Evolutionary conservation across 1,140 invertebrate genomes (phyloP), one percentile per base, ranked within the genome.

Genomic region (Rhyzopertha dominica): DNA sequence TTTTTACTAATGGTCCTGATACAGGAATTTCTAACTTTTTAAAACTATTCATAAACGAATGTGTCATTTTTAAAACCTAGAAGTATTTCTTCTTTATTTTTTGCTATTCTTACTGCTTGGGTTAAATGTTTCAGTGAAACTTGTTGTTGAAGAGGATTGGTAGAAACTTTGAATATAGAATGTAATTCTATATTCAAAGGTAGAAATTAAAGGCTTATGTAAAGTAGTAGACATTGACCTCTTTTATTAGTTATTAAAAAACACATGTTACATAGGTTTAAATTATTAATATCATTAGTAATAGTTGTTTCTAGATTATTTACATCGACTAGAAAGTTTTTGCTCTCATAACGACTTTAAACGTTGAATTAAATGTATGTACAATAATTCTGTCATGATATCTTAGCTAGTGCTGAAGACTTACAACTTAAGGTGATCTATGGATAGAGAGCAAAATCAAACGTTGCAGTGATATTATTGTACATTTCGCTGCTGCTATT

Each of bases 321-420:
- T 64, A 62, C 62, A 62, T 56, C 58, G 60, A 62, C 62, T 62
- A 62, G 62, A 64, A 64, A 54, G 55, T 53, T 47, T 58, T 57
- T 62, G 53, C 52, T 49, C 47, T 52, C 49, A 54, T 28, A 31
- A 10, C 25, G 24, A 41, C 19, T 34, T 42, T 34, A 9, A 24
- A 44, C 43, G 49, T 40, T 43, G 40, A 39, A 43, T 52, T 48
- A 47, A 48, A 30, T 52, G 48, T 47, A 37, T 43, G 44, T 37
- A 52, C 31, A 34, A 41, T 17, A 28, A 36, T 31, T 23, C 39
- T 42, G 36, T 37, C 37, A 48, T 40, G 40, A 26, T 28, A 36
- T 44, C 23, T 36, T 36, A 31, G 26, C 26, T 44, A 24, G 14
- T 26, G 22, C 23, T 37, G 10, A 45, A 9, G 20, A 37, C 43